A percentile compares a stretch with the other conserved stretches of the same genome.
These are phyloP conservation scores for Drosophila lini DNA, from an alignment of 1,140 invertebrate species.

Conservation along the genomic window DNA sequence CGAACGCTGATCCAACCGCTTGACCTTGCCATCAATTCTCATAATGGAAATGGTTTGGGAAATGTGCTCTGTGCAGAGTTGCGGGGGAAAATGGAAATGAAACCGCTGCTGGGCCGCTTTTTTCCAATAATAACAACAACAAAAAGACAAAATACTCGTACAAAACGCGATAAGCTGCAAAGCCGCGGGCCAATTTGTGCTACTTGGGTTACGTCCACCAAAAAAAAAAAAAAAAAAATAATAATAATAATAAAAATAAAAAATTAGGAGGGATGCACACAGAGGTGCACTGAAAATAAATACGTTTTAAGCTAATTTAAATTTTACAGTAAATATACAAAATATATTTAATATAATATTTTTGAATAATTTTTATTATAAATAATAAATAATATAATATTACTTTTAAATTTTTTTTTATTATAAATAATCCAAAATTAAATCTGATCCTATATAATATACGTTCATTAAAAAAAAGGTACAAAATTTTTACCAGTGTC, in stretches of 20 bases:
- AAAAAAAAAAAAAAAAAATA: not conserved
- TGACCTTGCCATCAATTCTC: constrained; percentile 80
- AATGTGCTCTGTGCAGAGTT: constrained; percentile 12
- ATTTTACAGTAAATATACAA: no score
- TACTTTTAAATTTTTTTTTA: no score
- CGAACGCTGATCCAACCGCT: constrained; percentile 59
- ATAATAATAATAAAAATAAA: not conserved
- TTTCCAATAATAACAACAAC: constrained; percentile 32
- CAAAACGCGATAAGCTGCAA: constrained; percentile 68
- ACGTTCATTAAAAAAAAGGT: not conserved
- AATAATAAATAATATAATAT: no score
- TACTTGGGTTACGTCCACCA: constrained; percentile 58
- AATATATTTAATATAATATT: no score
- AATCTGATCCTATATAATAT: not conserved
- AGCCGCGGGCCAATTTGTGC: constrained; percentile 58
- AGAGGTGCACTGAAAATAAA: constrained; percentile 9
- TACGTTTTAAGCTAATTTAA: no score
- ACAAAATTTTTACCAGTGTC: not conserved
- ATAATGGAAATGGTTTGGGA: constrained; percentile 54
- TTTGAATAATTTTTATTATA: no score
- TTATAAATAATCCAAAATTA: no score
- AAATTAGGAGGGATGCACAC: not conserved
- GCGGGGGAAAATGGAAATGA: constrained; percentile 39
- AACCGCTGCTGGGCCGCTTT: constrained; percentile 51
- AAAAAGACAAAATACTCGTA: constrained; percentile 28